These are phyloP conservation scores for Rhyacichthys aspro DNA, from an alignment of 2,797 vertebrate species.

Conservation along the genomic window DNA sequence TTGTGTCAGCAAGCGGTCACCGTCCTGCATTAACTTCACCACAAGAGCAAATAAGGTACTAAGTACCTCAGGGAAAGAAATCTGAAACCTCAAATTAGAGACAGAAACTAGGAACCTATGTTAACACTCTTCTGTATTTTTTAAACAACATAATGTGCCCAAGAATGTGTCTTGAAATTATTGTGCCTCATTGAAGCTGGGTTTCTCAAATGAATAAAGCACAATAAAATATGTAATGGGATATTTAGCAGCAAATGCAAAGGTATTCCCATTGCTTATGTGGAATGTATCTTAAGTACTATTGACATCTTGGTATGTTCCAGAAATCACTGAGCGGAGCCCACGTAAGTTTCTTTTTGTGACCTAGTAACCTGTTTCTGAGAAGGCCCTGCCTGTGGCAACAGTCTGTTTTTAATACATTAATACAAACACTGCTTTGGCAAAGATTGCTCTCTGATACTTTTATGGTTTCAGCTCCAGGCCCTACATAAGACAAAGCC, in stretches of 20 bases:
- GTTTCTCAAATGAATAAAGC: constrained; percentile 6
- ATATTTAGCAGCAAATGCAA: constrained; percentile 16
- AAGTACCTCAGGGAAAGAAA: constrained; percentile 33
- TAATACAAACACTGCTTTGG: constrained; percentile 18
- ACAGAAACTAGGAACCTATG: constrained; percentile 4
- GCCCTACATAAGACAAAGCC: neutral
- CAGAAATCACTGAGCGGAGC: constrained; percentile 33
- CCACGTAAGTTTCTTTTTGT: constrained; percentile 32
- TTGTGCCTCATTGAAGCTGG: neutral
- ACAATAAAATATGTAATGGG: neutral
- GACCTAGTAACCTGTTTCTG: constrained; percentile 60
- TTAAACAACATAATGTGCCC: constrained; percentile 1
- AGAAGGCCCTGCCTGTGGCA: constrained; percentile 31
- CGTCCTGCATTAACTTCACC: constrained; percentile 48
- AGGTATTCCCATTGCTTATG: constrained; percentile 29
- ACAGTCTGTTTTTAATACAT: constrained; percentile 22
- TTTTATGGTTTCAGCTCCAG: constrained; percentile 6
- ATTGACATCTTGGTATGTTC: constrained; percentile 31
- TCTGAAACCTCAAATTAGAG: constrained; percentile 30
- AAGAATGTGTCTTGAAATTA: neutral
- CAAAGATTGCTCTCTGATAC: constrained; percentile 6
- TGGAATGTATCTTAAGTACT: constrained; percentile 36
- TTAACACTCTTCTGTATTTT: constrained; percentile 9
- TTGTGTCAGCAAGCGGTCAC: constrained; percentile 64
- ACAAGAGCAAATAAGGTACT: constrained; percentile 46